Conservation (phyloP, 1,140 invertebrate species). For the Aphidius gifuensis region DNA sequence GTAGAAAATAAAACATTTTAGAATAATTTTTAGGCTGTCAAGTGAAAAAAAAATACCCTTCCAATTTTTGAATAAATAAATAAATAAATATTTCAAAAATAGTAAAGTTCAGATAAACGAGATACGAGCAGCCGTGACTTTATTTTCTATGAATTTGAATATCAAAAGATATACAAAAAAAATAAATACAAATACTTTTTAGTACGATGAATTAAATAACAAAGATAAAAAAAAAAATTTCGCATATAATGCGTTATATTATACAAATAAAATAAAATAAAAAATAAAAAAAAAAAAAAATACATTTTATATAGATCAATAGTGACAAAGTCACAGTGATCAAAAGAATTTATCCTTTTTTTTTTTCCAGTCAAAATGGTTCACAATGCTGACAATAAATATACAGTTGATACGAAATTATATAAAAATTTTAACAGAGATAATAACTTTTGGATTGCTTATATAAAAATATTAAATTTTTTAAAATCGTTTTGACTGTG, state of each 20-base stretch:
- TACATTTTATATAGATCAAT: conserved; percentile 34
- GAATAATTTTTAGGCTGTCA: conserved; percentile 24
- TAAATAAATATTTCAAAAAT: conserved; percentile 10
- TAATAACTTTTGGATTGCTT: conserved; percentile 5
- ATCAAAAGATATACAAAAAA: conserved; percentile 15
- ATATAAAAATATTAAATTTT: neutral
- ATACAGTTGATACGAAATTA: conserved; percentile 11
- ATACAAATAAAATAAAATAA: conserved; percentile 19
- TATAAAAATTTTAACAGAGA: neutral
- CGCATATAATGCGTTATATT: conserved; percentile 38
- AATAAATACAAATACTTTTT: conserved; percentile 33
- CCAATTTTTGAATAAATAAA: neutral
- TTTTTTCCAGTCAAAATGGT: conserved; percentile 28
- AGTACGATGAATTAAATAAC: conserved; percentile 27
- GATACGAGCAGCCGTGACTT: conserved; percentile 19
- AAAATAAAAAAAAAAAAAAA: conserved; percentile 40
- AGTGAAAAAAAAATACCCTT: neutral
- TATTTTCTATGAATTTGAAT: conserved; percentile 28
- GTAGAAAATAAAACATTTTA: conserved; percentile 24
- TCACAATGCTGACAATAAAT: conserved; percentile 3
- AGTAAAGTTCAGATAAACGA: conserved; percentile 35
- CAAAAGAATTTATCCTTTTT: conserved; percentile 20
- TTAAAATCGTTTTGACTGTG: conserved; percentile 20
- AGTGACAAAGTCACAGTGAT: conserved; percentile 36
- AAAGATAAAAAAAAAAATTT: conserved; percentile 24